Conservation (phyloP, 1,140 invertebrate species). For the Tenebrio molitor region DNA sequence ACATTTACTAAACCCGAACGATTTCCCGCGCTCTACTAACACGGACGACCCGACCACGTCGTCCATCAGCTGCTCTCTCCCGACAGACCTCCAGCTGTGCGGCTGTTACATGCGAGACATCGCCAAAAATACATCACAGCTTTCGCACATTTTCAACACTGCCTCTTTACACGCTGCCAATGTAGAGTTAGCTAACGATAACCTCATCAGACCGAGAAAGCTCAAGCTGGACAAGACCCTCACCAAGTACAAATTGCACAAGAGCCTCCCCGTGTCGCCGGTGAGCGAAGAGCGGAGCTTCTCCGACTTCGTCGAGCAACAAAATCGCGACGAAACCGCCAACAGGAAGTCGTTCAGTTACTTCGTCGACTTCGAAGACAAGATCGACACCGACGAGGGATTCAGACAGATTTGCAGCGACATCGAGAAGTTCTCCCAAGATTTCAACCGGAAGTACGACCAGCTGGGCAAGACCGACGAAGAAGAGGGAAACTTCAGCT, state of each 20-base stretch:
- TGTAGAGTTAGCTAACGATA: conserved; percentile 47
- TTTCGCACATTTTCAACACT: conserved; percentile 54
- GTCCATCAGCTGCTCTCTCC: conserved; percentile 44
- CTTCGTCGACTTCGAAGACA: conserved; percentile 70
- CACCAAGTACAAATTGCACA: conserved; percentile 73
- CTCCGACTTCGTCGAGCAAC: conserved; percentile 66
- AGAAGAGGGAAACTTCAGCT: conserved; percentile 80
- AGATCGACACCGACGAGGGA: conserved; percentile 70
- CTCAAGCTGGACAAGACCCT: conserved; percentile 63
- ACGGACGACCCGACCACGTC: conserved; percentile 49
- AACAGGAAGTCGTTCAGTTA: conserved; percentile 70
- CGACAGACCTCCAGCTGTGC: conserved; percentile 63
- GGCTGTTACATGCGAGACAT: conserved; percentile 65
- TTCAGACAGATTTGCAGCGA: conserved; percentile 64
- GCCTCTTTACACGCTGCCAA: conserved; percentile 46
- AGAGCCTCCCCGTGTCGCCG: conserved; percentile 77
- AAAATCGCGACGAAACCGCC: conserved; percentile 40
- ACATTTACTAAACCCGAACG: neutral
- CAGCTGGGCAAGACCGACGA: conserved; percentile 60
- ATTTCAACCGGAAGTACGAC: conserved; percentile 63
- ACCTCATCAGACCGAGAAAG: conserved; percentile 61
- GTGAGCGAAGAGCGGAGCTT: conserved; percentile 78
- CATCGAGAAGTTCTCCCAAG: conserved; percentile 66
- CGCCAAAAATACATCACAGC: conserved; percentile 58
- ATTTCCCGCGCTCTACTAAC: conserved; percentile 50